These are phyloP conservation scores for Drosophila fulvimacula DNA, from an alignment of 2,888 invertebrate genomes.

Conservation along the genomic window DNA sequence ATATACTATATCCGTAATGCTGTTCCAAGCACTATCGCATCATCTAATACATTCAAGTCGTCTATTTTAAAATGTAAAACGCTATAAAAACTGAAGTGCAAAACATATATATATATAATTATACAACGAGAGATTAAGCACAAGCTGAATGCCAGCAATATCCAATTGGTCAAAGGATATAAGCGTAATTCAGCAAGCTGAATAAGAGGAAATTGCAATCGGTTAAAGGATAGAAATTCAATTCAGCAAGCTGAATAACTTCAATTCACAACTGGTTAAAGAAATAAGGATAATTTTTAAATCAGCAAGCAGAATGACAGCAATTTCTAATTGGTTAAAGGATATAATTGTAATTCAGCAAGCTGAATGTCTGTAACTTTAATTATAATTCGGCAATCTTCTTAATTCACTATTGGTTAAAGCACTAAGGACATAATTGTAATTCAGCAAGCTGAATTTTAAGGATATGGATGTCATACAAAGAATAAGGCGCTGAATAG, in stretches of 20 bases:
- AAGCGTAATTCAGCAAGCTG: background rate
- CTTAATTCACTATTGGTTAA: background rate
- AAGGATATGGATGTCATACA: background rate
- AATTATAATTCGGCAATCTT: background rate
- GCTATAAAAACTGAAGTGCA: constrained; percentile 10
- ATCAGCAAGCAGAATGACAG: too few species aligned
- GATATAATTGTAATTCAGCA: background rate
- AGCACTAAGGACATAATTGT: background rate
- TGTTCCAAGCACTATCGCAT: constrained; percentile 21
- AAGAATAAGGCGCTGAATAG: background rate
- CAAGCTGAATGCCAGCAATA: background rate
- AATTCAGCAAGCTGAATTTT: background rate
- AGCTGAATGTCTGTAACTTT: background rate
- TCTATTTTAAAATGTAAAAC: constrained; percentile 14
- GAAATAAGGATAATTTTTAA: too few species aligned
- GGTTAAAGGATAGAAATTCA: too few species aligned
- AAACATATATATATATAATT: constrained; percentile 3
- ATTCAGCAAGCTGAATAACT: too few species aligned
- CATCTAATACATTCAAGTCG: constrained; percentile 28
- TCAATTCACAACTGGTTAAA: too few species aligned
- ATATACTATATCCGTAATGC: constrained; percentile 21
- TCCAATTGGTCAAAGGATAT: background rate
- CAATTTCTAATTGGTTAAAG: too few species aligned
- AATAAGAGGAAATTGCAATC: background rate
- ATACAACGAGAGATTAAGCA: constrained; percentile 2